These are phyloP conservation scores for Micromesistius poutassou DNA, from an alignment of 2,797 vertebrate genomes.

Conservation along the genomic window DNA sequence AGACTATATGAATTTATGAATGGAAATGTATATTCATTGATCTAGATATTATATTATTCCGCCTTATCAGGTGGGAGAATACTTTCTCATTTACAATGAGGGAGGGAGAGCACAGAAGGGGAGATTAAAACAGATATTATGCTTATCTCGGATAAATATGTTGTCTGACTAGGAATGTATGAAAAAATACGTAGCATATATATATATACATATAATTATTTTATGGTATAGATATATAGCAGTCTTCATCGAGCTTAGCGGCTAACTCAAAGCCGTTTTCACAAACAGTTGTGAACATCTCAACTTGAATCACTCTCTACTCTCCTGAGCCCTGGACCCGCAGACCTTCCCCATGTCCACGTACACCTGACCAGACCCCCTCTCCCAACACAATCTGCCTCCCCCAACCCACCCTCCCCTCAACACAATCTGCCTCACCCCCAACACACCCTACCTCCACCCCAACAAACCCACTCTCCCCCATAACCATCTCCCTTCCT, in stretches of 20 bases:
- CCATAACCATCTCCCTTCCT: not conserved
- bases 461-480: not conserved
- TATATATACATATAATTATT: not conserved
- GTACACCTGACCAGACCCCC: slow-evolving; percentile 59
- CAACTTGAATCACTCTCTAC: not conserved
- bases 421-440: slow-evolving; percentile 1
- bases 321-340: slow-evolving; percentile 40
- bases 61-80: too few species aligned
- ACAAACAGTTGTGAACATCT: not conserved
- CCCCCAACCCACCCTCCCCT: slow-evolving; percentile 22
- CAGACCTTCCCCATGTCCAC: slow-evolving; percentile 61
- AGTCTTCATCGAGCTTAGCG: not conserved
- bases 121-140: too few species aligned
- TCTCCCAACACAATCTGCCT: slow-evolving; percentile 12
- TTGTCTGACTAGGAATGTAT: too few species aligned
- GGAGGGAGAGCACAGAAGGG: too few species aligned
- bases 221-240: not conserved
- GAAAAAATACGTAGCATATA: too few species aligned
- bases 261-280: too few species aligned
- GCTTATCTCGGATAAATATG: too few species aligned
- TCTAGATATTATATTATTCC: too few species aligned
- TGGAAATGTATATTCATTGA: too few species aligned
- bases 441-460: not conserved
- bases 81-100: too few species aligned
- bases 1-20: slow-evolving; percentile 10